Percentiles rank a stretch among this genome's conserved stretches.
phyloP scores from a whole-genome alignment of 2,113 vertebrate genomes.

The Megatriorchis doriae region DNA sequence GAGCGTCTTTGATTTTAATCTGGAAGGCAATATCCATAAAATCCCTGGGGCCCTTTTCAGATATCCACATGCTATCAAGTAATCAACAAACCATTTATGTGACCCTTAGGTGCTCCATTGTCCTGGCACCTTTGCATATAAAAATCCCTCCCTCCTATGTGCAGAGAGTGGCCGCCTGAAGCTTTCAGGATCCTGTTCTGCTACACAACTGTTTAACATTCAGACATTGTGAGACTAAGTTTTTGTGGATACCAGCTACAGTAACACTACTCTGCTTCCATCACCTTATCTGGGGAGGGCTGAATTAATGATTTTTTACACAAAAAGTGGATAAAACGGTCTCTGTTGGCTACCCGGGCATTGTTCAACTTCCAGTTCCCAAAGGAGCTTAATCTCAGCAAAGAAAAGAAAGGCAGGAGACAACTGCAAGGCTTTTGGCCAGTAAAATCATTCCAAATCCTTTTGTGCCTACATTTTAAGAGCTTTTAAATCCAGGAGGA shows the following conservation, averaged over 20 bases:
- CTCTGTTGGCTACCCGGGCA: neutral
- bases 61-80: neutral
- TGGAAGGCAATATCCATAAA: neutral
- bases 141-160: neutral
- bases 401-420: neutral
- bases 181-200: neutral
- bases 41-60: neutral
- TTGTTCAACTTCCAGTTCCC: neutral
- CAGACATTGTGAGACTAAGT: neutral
- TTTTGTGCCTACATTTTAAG: neutral
- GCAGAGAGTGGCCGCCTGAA: neutral
- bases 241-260: neutral
- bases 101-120: neutral
- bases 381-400: neutral
- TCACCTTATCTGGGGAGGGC: neutral
- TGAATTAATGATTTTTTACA: neutral
- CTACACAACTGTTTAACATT: neutral
- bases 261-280: neutral
- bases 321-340: neutral
- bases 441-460: constrained; percentile 14
- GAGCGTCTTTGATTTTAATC: neutral
- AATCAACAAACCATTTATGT: neutral
- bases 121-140: neutral
- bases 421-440: neutral
- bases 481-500: neutral